Percentiles rank a stretch among this genome's conserved stretches.
phyloP scores from a whole-genome alignment of 2,888 invertebrate genomes.

The Ophonus ardosiacus region DNA sequence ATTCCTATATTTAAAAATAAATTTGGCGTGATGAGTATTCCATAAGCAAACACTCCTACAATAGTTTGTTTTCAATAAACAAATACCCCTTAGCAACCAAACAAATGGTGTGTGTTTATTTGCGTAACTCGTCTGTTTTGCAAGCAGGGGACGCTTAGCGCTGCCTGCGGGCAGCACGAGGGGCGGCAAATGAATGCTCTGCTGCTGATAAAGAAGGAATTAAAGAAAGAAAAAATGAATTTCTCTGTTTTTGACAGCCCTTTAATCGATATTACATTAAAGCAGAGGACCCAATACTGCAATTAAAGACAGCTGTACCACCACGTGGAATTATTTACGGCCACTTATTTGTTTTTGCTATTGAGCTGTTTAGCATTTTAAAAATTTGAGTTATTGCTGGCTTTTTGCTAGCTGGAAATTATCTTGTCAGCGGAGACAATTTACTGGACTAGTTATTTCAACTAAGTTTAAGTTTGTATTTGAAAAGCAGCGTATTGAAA shows the following conservation, averaged over 20 bases:
- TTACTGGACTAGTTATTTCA: too few relatives aligned
- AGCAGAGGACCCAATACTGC: constrained; percentile 44
- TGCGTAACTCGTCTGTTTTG: not conserved
- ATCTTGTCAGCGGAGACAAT: not conserved
- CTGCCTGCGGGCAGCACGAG: constrained; percentile 62
- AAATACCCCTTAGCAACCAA: not conserved
- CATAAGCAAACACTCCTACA: too few relatives aligned
- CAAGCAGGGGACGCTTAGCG: constrained; percentile 61
- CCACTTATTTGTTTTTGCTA: constrained; percentile 7
- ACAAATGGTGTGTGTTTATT: constrained; percentile 11
- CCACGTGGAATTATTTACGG: constrained; percentile 9
- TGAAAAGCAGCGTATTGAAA: too few relatives aligned
- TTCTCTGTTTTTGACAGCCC: constrained; percentile 77
- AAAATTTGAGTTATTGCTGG: constrained; percentile 1
- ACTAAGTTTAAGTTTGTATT: too few relatives aligned
- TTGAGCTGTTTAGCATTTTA: constrained; percentile 10
- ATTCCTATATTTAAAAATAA: too few relatives aligned
- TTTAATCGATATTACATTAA: constrained; percentile 73
- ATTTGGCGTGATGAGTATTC: too few relatives aligned
- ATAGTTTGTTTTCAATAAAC: not conserved
- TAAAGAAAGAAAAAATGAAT: constrained; percentile 77
- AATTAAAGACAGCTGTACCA: constrained; percentile 48
- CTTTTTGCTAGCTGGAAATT: not conserved
- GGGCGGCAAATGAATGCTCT: constrained; percentile 75
- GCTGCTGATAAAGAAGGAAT: constrained; percentile 77